Evolutionary conservation across 2,113 vertebrate genomes (phyloP).

Genomic region (Rhinoptilus africanus): DNA sequence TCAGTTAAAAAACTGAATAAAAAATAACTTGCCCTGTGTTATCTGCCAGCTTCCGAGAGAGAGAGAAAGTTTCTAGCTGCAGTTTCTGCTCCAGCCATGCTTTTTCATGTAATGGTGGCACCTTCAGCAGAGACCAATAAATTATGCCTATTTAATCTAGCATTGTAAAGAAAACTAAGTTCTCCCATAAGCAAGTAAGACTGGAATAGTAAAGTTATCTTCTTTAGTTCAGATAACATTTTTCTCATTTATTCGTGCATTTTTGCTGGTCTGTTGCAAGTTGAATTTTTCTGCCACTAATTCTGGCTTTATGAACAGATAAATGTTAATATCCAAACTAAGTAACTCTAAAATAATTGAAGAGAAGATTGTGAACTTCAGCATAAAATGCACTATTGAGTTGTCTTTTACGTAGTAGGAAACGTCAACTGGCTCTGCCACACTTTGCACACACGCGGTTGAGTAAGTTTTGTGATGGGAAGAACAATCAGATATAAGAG

Average conservation of each 20-base stretch:
- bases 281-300: not conserved
- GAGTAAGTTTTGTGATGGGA: not conserved
- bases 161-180: not conserved
- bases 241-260: not conserved
- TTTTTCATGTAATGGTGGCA: not conserved
- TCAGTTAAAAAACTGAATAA: not conserved
- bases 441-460: rapidly evolving
- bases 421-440: not conserved
- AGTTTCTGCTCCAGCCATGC: not conserved
- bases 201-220: not conserved
- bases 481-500: not conserved
- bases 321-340: not conserved
- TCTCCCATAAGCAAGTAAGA: not conserved
- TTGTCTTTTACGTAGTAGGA: not conserved
- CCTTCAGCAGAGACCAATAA: not conserved
- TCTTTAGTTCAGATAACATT: not conserved
- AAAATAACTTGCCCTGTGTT: not conserved
- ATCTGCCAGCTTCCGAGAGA: not conserved
- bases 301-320: not conserved
- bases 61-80: not conserved
- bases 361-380: not conserved
- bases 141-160: not conserved
- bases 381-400: not conserved
- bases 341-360: not conserved
- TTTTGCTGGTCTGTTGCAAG: not conserved